phyloP scores from a whole-genome alignment of 30 jellyfish, hydroid and myxozoan genomes.

The Turritopsis rubra region DNA sequence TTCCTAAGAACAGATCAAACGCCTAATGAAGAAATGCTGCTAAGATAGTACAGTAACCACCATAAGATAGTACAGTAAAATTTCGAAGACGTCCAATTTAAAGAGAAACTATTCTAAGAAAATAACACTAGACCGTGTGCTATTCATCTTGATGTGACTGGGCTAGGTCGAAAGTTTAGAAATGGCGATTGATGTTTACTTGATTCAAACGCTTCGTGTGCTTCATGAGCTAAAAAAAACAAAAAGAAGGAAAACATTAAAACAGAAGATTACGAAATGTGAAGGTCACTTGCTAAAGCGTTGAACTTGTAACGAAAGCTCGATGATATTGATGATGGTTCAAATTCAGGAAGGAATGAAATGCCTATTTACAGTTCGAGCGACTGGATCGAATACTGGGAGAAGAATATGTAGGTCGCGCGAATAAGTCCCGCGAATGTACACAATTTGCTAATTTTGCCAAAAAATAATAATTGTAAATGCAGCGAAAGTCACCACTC shows the following conservation, averaged over 20 bases:
- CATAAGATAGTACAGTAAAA: background rate
- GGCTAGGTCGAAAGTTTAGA: background rate
- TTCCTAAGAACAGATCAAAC: background rate
- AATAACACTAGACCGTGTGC: background rate
- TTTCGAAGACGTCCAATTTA: background rate
- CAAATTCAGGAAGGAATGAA: too few species aligned
- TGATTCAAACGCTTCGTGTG: conserved; percentile 69
- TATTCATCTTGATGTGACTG: background rate
- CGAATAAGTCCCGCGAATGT: too few species aligned
- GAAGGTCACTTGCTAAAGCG: too few species aligned
- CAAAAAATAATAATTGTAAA: too few species aligned
- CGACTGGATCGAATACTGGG: too few species aligned
- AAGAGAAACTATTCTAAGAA: background rate
- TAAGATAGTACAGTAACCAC: too few species aligned
- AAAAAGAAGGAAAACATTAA: background rate
- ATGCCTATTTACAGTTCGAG: too few species aligned
- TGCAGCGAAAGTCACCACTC: too few species aligned
- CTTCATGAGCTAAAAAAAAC: conserved; percentile 60
- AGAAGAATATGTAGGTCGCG: too few species aligned
- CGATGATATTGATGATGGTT: too few species aligned
- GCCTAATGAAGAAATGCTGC: background rate
- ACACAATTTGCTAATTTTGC: too few species aligned
- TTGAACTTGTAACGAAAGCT: too few species aligned
- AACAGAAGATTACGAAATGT: background rate
- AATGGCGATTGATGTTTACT: conserved; percentile 11